phyloP scores from a whole-genome alignment of 2,888 invertebrate genomes.

The Scrobipalpa costella region DNA sequence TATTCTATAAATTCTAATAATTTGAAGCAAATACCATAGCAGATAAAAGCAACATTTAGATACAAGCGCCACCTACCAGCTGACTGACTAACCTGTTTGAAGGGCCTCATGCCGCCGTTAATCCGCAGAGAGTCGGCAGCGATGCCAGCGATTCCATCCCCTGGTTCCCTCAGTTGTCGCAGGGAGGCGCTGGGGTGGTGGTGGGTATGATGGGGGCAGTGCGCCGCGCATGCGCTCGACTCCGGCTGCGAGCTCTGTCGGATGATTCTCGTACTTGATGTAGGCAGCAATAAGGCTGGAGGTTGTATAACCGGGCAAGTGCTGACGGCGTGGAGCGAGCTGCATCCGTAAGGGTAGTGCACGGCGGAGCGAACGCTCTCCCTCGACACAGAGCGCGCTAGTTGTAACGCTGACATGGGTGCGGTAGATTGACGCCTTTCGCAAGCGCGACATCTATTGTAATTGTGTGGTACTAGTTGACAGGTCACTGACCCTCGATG shows the following conservation, averaged over 20 bases:
- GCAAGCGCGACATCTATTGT: slow-evolving; percentile 85
- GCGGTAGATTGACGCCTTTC: slow-evolving; percentile 91
- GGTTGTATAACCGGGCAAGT: slow-evolving; percentile 85
- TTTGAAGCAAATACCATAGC: slow-evolving; percentile 1
- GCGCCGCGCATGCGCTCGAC: slow-evolving; percentile 84
- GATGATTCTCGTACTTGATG: slow-evolving; percentile 89
- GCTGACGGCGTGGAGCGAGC: slow-evolving; percentile 76
- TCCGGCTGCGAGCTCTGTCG: slow-evolving; percentile 94
- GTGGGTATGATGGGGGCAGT: slow-evolving; percentile 84
- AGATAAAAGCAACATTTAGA: slow-evolving; percentile 5
- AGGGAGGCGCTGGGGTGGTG: slow-evolving; percentile 91
- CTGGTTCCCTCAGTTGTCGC: slow-evolving; percentile 90
- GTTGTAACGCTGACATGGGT: slow-evolving; percentile 86
- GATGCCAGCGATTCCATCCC: slow-evolving; percentile 95
- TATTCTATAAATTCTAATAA: background rate
- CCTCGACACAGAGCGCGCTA: slow-evolving; percentile 92
- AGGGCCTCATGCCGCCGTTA: slow-evolving; percentile 97
- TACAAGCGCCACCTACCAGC: slow-evolving; percentile 64
- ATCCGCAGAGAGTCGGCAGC: slow-evolving; percentile 97
- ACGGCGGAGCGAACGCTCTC: slow-evolving; percentile 89
- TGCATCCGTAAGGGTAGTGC: slow-evolving; percentile 84
- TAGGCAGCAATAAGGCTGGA: slow-evolving; percentile 87
- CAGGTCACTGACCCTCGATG: slow-evolving; percentile 84
- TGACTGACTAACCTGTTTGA: slow-evolving; percentile 90
- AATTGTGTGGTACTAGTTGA: slow-evolving; percentile 84